A percentile compares a stretch with the other conserved stretches of the same genome.
Evolutionary conservation across 2,113 vertebrate species (phyloP).

Genomic region (Phycodurus eques): DNA sequence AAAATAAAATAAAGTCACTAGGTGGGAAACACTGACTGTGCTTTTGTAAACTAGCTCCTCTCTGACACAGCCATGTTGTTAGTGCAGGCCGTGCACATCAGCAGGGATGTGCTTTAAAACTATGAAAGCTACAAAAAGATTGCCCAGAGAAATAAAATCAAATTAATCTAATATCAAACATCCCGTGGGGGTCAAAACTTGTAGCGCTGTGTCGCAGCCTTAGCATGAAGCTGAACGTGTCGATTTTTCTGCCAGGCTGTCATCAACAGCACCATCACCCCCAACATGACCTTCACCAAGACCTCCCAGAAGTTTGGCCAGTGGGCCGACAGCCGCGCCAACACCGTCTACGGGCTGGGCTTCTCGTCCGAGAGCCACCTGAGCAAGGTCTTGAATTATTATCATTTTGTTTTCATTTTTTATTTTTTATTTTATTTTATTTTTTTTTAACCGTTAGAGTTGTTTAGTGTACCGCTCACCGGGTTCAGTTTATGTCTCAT

Average conservation of each 20-base stretch:
- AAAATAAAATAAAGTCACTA: too few relatives aligned
- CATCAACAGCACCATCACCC: conserved; percentile 99
- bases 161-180: not conserved
- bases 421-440: too few relatives aligned
- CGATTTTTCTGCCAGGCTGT: conserved; percentile 80
- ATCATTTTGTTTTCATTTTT: not conserved
- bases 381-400: conserved; percentile 79
- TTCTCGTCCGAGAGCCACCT: conserved; percentile 97
- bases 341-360: conserved; percentile 97
- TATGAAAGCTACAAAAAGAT: too few relatives aligned
- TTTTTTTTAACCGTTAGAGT: not conserved
- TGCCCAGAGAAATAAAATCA: not conserved
- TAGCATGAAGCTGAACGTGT: not conserved
- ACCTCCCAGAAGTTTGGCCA: conserved; percentile 99
- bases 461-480: not conserved
- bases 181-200: not conserved
- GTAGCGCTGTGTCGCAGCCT: not conserved
- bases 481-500: too few relatives aligned
- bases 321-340: conserved; percentile 97
- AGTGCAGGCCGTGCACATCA: too few relatives aligned
- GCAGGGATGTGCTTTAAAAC: too few relatives aligned
- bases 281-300: conserved; percentile 99
- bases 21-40: too few relatives aligned
- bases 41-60: too few relatives aligned
- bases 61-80: too few relatives aligned